Evolutionary conservation across 2,797 vertebrate species (phyloP).

Genomic region (Rhincodon typus): DNA sequence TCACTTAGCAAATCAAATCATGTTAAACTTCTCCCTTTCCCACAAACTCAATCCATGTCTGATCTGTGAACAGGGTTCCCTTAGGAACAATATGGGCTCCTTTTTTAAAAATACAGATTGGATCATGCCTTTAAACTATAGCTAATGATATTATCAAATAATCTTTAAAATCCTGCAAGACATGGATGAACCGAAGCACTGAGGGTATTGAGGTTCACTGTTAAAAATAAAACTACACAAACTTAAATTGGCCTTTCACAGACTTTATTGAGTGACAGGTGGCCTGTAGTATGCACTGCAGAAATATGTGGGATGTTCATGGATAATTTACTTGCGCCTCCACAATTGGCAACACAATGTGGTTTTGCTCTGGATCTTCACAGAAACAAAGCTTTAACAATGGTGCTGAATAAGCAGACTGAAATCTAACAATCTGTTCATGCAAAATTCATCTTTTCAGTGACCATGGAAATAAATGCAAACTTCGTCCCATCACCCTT

Average conservation of each 20-base stretch:
- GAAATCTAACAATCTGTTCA: neutral
- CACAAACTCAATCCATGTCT: too few relatives aligned
- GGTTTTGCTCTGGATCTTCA: neutral
- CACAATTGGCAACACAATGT: neutral
- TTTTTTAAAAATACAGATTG: neutral
- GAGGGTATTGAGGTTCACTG: neutral
- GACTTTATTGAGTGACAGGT: neutral
- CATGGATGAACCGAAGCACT: neutral
- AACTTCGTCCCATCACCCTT: neutral
- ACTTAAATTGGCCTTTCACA: neutral
- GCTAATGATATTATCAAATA: neutral
- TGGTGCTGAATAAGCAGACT: neutral
- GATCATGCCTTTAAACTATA: neutral
- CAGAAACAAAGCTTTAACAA: neutral
- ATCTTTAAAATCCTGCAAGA: neutral
- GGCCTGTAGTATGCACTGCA: neutral
- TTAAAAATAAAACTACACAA: neutral
- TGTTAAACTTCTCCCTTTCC: neutral
- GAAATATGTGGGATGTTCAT: neutral
- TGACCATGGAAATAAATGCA: neutral
- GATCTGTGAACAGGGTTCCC: neutral
- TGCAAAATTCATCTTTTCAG: neutral
- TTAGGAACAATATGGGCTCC: neutral
- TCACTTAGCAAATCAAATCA: neutral
- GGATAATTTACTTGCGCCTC: neutral